Base-by-base conservation (phyloP, 2,888 invertebrate genomes). In the Drosophila pegasa region DNA sequence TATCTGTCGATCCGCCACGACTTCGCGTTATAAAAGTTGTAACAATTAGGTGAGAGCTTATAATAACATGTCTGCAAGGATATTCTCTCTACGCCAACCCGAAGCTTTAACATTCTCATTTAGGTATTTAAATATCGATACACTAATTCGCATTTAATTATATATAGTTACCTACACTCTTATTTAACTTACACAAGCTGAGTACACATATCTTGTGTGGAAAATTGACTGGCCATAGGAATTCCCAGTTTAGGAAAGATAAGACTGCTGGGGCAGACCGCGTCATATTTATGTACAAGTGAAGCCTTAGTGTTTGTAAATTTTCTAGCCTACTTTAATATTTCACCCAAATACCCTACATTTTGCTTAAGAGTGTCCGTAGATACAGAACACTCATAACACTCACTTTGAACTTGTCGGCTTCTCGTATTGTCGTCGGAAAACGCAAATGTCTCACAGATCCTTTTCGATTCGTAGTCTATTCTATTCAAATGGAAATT, bases 381-480 rank as follows among this genome's bases (percentile, higher is more conserved):
- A 41, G 56, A 66, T 75, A 61, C 59, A 58, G 47, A 57, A 56
- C 45, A 27, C 2, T 33, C 31, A 31, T 31, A 41, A 48, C 37
- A 51, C 59, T 54, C 55, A 45, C 16, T 54, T 68, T 67, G 33
- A 63, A 75, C 67, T 62, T 58, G 22, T 50, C 55, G 61, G 68
- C 59, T 50, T 62, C 51, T 62, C 79, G 65, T 81, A 81, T 82
- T 82, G 81, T 84, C 81, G 78, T 80, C 51, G 29, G 29, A 60
- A 48, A 48, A 45, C 54, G n/a, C 63, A 48, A 59, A 41, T 58
- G 40, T 66, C 58, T 75, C 80, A 80, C 74, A 77, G 65, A 61
- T 38, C 74, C 61, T 52, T 45, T 71, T 52, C 75, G 40, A 55
- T 47, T 56, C 35, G 29, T 35, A 31, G 27, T 31, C 14, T 27